Percentiles rank a stretch among this genome's conserved stretches.
These are phyloP conservation scores for Aratinga solstitialis DNA, from an alignment of 2,797 vertebrate genomes.

Conservation along the genomic window DNA sequence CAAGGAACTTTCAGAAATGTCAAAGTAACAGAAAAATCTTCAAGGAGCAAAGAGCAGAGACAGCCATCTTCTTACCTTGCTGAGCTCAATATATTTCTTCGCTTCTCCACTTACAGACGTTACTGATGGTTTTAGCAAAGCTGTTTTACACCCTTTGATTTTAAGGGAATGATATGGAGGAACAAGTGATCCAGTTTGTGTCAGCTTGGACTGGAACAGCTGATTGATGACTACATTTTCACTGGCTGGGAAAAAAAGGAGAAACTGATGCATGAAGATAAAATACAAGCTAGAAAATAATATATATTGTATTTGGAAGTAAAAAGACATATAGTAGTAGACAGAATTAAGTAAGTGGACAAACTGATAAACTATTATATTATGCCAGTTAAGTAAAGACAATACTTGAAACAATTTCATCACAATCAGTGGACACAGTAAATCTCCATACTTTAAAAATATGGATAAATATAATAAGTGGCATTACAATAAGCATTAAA, in stretches of 20 bases:
- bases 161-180: slow-evolving; percentile 81
- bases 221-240: slow-evolving; percentile 92
- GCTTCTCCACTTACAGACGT: slow-evolving; percentile 72
- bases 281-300: neutral
- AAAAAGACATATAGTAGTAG: neutral
- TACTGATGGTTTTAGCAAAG: slow-evolving; percentile 78
- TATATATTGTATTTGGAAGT: neutral
- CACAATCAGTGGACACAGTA: neutral
- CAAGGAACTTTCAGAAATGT: neutral
- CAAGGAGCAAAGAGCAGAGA: neutral
- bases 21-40: neutral
- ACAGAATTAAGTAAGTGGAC: neutral
- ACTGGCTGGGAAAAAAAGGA: slow-evolving; percentile 81
- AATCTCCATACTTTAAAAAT: neutral
- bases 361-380: neutral
- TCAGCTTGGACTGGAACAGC: slow-evolving; percentile 93
- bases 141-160: slow-evolving; percentile 83
- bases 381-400: neutral
- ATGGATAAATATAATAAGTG: neutral
- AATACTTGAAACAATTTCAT: neutral
- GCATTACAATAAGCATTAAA: neutral
- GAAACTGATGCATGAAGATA: neutral
- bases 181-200: slow-evolving; percentile 90
- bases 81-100: slow-evolving; percentile 85
- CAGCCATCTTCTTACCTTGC: slow-evolving; percentile 82